Percentiles rank a stretch among this genome's conserved stretches.
Evolutionary conservation across 2,113 vertebrate genomes (phyloP).

Genomic region (Sander vitreus): DNA sequence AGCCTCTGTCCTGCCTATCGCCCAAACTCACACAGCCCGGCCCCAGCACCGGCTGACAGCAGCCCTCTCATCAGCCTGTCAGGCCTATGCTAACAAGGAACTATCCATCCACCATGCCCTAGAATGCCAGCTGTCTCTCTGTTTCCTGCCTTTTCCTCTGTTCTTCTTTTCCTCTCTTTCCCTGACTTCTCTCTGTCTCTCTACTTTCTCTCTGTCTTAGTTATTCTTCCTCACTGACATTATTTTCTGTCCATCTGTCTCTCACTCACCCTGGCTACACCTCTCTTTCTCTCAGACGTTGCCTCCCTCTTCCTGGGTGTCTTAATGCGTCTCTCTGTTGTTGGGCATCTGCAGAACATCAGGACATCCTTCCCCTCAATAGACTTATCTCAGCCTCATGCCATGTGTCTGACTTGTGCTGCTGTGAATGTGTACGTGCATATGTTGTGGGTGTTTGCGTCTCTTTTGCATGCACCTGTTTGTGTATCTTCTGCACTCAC

Average conservation of each 20-base stretch:
- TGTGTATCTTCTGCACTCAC: constrained; percentile 46
- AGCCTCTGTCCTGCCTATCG: constrained; percentile 74
- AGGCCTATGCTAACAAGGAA: constrained; percentile 96
- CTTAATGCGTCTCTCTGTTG: constrained; percentile 69
- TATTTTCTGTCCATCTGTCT: constrained; percentile 74
- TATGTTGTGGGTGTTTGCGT: constrained; percentile 46
- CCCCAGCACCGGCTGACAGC: constrained; percentile 91
- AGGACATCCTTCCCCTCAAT: constrained; percentile 52
- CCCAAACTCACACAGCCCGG: constrained; percentile 63
- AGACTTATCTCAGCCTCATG: constrained; percentile 62
- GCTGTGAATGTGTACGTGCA: constrained; percentile 16
- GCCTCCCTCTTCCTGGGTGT: constrained; percentile 53
- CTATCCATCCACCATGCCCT: constrained; percentile 85
- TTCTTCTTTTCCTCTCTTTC: constrained; percentile 60
- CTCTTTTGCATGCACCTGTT: constrained; percentile 50
- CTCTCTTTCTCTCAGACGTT: constrained; percentile 47
- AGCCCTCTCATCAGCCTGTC: constrained; percentile 95
- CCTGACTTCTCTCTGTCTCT: constrained; percentile 49
- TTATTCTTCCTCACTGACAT: constrained; percentile 70
- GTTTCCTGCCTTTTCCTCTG: constrained; percentile 79
- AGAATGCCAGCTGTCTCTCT: constrained; percentile 86
- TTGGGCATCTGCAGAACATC: constrained; percentile 66
- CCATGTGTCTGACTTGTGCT: constrained; percentile 48
- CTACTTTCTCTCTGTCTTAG: constrained; percentile 55
- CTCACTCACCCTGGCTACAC: constrained; percentile 53